Evolutionary conservation across 2,113 vertebrate genomes (phyloP).

Genomic region (Prolemur simus): DNA sequence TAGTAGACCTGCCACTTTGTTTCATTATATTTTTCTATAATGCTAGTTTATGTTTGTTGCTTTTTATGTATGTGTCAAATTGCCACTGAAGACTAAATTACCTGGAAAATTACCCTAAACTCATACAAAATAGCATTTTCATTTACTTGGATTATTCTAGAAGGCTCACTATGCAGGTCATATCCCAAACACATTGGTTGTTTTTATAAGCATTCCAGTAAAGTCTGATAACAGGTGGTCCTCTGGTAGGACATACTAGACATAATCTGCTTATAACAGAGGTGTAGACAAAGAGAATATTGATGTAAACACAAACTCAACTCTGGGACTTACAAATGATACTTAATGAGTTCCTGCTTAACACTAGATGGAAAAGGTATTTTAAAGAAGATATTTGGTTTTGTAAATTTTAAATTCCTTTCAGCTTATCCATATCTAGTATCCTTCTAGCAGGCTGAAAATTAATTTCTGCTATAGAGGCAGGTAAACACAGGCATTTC

Average conservation of each 20-base stretch:
- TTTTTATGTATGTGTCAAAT: conserved; percentile 37
- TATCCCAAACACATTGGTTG: not conserved
- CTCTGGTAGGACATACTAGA: not conserved
- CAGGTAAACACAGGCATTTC: not conserved
- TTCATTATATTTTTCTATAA: conserved; percentile 46
- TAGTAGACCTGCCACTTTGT: not conserved
- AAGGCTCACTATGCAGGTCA: not conserved
- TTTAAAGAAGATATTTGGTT: conserved; percentile 24
- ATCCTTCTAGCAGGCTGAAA: conserved; percentile 4
- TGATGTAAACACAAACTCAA: conserved; percentile 33
- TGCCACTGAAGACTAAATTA: not conserved
- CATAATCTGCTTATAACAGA: not conserved
- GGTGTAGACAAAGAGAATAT: conserved; percentile 20
- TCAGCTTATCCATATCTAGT: conserved; percentile 4
- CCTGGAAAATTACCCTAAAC: not conserved
- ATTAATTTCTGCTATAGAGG: not conserved
- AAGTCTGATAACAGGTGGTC: not conserved
- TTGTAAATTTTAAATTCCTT: conserved; percentile 39
- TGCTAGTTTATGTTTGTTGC: conserved; percentile 24
- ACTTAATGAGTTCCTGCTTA: not conserved
- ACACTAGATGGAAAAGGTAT: not conserved
- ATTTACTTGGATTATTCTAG: conserved; percentile 14
- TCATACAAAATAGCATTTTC: not conserved
- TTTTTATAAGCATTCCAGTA: not conserved
- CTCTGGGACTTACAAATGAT: not conserved